These are phyloP conservation scores for Oreochromis tanganicae DNA, from an alignment of 2,113 vertebrate species.

Conservation along the genomic window DNA sequence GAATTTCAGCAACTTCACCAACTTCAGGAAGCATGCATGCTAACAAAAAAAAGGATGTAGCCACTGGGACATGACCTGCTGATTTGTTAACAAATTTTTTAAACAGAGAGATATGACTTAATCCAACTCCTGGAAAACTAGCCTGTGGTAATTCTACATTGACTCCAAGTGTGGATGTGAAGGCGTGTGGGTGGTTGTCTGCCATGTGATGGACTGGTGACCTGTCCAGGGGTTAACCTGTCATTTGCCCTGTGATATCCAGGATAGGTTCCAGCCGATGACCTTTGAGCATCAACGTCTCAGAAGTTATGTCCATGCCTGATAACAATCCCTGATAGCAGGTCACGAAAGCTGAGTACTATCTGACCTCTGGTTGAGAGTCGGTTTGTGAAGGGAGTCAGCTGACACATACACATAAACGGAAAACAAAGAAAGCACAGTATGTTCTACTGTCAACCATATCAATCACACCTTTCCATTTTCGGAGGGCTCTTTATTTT, in stretches of 20 bases:
- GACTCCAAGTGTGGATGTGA: neutral
- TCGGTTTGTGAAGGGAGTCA: neutral
- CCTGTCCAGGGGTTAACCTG: neutral
- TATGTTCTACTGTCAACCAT: neutral
- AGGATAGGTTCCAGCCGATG: neutral
- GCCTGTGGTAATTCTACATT: neutral
- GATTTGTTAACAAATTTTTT: neutral
- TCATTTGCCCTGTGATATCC: neutral
- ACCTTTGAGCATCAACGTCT: neutral
- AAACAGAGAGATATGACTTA: neutral
- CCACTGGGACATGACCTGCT: neutral
- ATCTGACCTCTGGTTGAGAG: neutral
- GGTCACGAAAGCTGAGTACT: neutral
- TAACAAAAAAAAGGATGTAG: neutral
- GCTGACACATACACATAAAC: neutral
- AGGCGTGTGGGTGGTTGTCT: neutral
- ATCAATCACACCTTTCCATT: neutral
- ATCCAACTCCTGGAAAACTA: neutral
- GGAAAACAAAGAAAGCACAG: rapidly evolving
- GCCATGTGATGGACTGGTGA: neutral
- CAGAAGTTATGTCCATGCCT: neutral
- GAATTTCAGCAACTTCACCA: neutral
- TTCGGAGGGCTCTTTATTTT: neutral
- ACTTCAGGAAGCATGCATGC: neutral
- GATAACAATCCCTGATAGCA: neutral